Conservation (phyloP, 2,888 invertebrate species). For the Drosophila helvetica region DNA sequence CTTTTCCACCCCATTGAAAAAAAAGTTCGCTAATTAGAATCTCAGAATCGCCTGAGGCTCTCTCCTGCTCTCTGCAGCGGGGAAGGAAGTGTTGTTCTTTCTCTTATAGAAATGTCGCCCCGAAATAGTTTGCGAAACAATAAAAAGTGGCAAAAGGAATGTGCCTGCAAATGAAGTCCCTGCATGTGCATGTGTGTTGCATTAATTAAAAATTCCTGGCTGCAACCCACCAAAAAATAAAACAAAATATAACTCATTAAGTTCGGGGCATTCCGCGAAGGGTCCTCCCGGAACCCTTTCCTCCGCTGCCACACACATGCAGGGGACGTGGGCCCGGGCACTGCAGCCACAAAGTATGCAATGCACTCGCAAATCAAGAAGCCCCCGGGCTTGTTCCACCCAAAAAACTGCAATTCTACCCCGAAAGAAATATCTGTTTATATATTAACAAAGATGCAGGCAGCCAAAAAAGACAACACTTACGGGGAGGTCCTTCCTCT, state of each 20-base stretch:
- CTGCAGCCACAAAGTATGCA: slow-evolving; percentile 78
- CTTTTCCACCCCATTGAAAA: not conserved
- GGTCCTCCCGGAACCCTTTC: not conserved
- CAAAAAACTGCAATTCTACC: slow-evolving; percentile 68
- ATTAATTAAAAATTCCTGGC: slow-evolving; percentile 80
- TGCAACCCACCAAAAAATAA: slow-evolving; percentile 60
- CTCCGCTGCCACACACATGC: slow-evolving; percentile 18
- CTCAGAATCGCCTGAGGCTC: slow-evolving; percentile 37
- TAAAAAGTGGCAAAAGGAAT: slow-evolving; percentile 44
- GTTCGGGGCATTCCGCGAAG: slow-evolving; percentile 76
- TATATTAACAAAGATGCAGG: slow-evolving; percentile 23
- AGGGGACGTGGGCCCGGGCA: slow-evolving; percentile 31
- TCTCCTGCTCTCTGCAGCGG: not conserved
- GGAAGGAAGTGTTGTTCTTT: slow-evolving; percentile 21
- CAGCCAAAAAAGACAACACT: slow-evolving; percentile 10
- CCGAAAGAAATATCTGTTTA: slow-evolving; percentile 21
- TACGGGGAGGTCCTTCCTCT: not conserved
- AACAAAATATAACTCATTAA: slow-evolving; percentile 81
- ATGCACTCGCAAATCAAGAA: slow-evolving; percentile 82
- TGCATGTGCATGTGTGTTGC: slow-evolving; percentile 52
- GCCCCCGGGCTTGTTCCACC: slow-evolving; percentile 64
- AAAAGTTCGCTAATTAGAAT: slow-evolving; percentile 54
- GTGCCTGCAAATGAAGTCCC: slow-evolving; percentile 49
- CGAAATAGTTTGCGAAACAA: slow-evolving; percentile 55
- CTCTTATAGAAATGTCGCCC: slow-evolving; percentile 48